phyloP scores from a whole-genome alignment of 2,113 vertebrate species.

The Cyprinodon brontotheroides region DNA sequence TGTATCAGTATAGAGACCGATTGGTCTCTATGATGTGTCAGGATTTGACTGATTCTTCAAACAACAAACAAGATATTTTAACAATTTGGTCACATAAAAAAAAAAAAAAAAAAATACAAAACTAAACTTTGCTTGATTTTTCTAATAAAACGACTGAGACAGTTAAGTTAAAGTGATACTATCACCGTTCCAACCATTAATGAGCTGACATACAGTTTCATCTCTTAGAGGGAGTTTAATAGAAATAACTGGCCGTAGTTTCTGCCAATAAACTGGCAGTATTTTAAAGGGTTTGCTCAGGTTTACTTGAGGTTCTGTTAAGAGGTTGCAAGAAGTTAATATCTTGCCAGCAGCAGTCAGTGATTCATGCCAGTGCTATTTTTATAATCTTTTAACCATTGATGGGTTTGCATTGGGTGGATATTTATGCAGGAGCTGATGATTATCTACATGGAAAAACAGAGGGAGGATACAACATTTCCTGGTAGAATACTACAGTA shows the following conservation, averaged over 20 bases:
- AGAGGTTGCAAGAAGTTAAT: neutral
- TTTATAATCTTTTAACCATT: neutral
- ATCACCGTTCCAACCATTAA: slow-evolving; percentile 21
- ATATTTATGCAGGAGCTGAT: neutral
- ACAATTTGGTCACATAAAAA: slow-evolving; percentile 47
- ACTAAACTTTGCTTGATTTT: slow-evolving; percentile 13
- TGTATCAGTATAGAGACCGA: slow-evolving; percentile 8
- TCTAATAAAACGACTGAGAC: slow-evolving; percentile 28
- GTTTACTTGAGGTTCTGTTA: neutral
- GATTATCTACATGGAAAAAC: neutral
- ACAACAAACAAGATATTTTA: slow-evolving; percentile 26
- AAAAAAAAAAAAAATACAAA: slow-evolving; percentile 10
- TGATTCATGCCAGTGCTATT: neutral
- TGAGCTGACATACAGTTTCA: neutral
- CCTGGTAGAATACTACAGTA: neutral
- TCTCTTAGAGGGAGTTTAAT: neutral
- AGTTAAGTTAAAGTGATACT: slow-evolving; percentile 32
- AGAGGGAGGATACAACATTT: neutral
- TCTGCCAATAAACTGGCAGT: neutral
- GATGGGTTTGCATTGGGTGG: neutral
- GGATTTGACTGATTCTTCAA: slow-evolving; percentile 38
- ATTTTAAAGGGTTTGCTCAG: neutral
- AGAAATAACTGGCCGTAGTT: neutral
- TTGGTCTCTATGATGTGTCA: slow-evolving; percentile 36
- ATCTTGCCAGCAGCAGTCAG: neutral